Evolutionary conservation across 2,797 vertebrate species (phyloP), one percentile per base, ranked within the genome.

Genomic region (Acanthurus lineatus): DNA sequence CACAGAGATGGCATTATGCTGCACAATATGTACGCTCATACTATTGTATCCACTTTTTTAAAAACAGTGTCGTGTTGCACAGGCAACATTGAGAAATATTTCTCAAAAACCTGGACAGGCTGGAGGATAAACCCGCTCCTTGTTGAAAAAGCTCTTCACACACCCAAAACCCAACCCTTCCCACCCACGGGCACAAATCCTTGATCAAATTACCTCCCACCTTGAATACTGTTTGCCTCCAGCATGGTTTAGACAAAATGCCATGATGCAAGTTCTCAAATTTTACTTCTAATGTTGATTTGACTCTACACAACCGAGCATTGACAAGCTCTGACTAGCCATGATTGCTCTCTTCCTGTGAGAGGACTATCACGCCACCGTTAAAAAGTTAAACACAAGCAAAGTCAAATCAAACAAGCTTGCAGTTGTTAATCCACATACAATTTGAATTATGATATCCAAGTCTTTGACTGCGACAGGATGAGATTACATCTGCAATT

Each of bases 151-250:
- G 44, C 63, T 42, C 9, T 25, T 14, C 44, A 75, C 69, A 67
- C 83, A 72, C 79, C 76, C 74, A 72, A 73, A 81, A 58, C 15
- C 38, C 32, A 74, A 73, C 73, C 75, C 77, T 68, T 71, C 54
- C 49, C 72, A 77, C 70, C 54, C 60, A 71, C 28, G 3, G 69
- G 62, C 67, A 86, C n/a, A 6, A 62, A 60, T 52, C 74, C 28
- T 77, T 20, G 12, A 28, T 88, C 76, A 80, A 78, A 87, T 80
- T 60, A 85, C 67, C 73, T 73, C 78, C 79, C 81, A 86, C 67
- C 1, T 53, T 16, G 32, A 78, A 65, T 56, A 65, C 25, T 20
- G 9, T 35, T 53, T 25, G 69, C 79, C 73, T 77, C 47, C 19
- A 61, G 86, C 52, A 57, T 61, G 12, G 62, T 69, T 90, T 73